phyloP scores from a whole-genome alignment of 1,140 invertebrate genomes.

The Pseudomyrmex dendroicus region DNA sequence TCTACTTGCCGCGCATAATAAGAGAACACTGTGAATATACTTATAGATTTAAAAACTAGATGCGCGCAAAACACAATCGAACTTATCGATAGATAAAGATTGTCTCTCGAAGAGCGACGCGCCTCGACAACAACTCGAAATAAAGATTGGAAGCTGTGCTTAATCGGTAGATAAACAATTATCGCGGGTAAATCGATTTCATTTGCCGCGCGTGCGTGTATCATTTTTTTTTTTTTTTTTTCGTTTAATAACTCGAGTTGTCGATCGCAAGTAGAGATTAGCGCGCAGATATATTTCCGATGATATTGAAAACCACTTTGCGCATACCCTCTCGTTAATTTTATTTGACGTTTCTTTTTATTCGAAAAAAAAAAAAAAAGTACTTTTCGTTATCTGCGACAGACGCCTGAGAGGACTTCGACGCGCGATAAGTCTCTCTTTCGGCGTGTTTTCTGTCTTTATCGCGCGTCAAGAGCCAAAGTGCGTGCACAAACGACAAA shows the following conservation, averaged over 20 bases:
- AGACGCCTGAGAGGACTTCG: neutral
- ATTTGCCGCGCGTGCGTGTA: neutral
- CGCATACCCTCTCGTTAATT: neutral
- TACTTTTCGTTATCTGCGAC: neutral
- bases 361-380: neutral
- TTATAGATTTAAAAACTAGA: neutral
- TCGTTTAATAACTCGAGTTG: too few relatives aligned
- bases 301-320: too few relatives aligned
- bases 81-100: constrained; percentile 48
- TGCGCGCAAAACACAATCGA: neutral
- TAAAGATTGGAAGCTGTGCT: constrained; percentile 38
- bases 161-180: constrained; percentile 57
- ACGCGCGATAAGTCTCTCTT: neutral
- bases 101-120: constrained; percentile 33
- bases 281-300: neutral
- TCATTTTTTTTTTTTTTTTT: neutral
- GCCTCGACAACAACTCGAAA: constrained; percentile 50
- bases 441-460: neutral
- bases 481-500: too few relatives aligned
- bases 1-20: too few relatives aligned
- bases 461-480: neutral
- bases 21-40: neutral
- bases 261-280: too few relatives aligned
- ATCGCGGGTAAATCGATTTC: constrained; percentile 41
- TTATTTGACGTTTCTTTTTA: neutral